Evolutionary conservation across 1,140 invertebrate genomes (phyloP).

Genomic region (Thaumetopoea pityocampa): DNA sequence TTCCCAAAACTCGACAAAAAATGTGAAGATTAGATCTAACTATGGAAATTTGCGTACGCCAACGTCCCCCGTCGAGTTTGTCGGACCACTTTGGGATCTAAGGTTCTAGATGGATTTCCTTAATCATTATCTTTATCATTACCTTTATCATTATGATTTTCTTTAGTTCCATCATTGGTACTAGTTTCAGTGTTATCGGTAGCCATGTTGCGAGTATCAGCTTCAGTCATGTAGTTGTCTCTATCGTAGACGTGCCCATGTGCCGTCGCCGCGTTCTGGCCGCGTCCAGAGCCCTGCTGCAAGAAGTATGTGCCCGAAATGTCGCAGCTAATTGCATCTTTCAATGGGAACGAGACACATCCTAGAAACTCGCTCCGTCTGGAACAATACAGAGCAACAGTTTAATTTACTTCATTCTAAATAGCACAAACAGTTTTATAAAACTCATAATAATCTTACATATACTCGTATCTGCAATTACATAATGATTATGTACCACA

Average conservation of each 20-base stretch:
- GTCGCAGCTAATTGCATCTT: constrained; percentile 79
- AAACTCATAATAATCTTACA: too few species aligned
- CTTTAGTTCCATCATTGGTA: constrained; percentile 62
- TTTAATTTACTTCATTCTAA: too few species aligned
- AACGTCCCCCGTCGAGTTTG: too few species aligned
- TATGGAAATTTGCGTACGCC: too few species aligned
- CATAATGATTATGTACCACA: too few species aligned
- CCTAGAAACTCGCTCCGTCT: constrained; percentile 88
- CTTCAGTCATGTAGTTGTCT: constrained; percentile 43
- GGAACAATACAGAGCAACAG: constrained; percentile 57
- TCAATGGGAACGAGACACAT: constrained; percentile 85
- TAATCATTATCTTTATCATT: too few species aligned
- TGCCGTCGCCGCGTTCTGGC: constrained; percentile 36
- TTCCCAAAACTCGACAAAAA: too few species aligned
- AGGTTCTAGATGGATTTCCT: too few species aligned
- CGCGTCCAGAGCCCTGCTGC: constrained; percentile 55
- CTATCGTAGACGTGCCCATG: constrained; percentile 33
- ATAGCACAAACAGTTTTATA: too few species aligned
- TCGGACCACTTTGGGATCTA: too few species aligned
- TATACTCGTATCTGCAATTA: too few species aligned
- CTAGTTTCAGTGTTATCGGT: constrained; percentile 65
- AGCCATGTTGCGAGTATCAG: constrained; percentile 53
- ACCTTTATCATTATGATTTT: constrained; percentile 62
- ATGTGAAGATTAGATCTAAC: too few species aligned
- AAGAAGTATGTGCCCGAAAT: constrained; percentile 76